Base-by-base conservation (phyloP, 2,888 invertebrate species). In the Neuroscelio doddi region DNA sequence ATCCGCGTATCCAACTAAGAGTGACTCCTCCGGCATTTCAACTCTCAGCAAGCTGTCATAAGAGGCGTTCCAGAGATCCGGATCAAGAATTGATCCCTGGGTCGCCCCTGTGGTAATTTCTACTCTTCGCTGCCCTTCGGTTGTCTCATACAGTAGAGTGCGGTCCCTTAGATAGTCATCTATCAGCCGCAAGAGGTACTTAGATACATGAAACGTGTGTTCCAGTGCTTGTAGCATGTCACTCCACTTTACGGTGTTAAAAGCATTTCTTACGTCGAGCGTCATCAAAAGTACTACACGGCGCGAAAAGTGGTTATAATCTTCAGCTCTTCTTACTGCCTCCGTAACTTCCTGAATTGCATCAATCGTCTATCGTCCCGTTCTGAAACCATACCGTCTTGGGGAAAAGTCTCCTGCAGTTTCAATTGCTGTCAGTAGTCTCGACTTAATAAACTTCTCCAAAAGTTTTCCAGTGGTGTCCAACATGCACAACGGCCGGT, bases 401-500 rank as follows among this genome's bases (percentile, higher is more conserved):
- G 29, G 44, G 3, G 56, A 46, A 1, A 47, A 41, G 30, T 44
- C 46, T 3, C 56, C 56, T 1, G 47, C 39, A 10, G 36, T 47
- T 34, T 66, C 68, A 4, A 74, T 21, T 15, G 61, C 50, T 24
- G 49, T 30, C 12, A 39, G 15, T 16, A 80, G 29, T 36, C 77
- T 68, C n/a, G 34, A 32, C 12, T 64, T 65, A 29, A 77, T 26
- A 9, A 78, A 9, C 50, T 69, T 71, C 45, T 80, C 78, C 3
- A 74, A 49, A 0, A 77, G 26, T 45, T 73, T 79, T 0, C 72
- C 75, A 4, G 74, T 5, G 7, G 58, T 55, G n/a, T 69, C 65
- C 12, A 75, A 46, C 27, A 80, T 59, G 50, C 75, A 72, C 1
- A 79, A 69, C 3, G 77, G 76, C 27, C 75, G 58, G 38, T 67